A percentile compares a stretch with the other conserved stretches of the same genome.
phyloP scores from a whole-genome alignment of 2,113 vertebrate genomes.

The Solenodon paradoxus region DNA sequence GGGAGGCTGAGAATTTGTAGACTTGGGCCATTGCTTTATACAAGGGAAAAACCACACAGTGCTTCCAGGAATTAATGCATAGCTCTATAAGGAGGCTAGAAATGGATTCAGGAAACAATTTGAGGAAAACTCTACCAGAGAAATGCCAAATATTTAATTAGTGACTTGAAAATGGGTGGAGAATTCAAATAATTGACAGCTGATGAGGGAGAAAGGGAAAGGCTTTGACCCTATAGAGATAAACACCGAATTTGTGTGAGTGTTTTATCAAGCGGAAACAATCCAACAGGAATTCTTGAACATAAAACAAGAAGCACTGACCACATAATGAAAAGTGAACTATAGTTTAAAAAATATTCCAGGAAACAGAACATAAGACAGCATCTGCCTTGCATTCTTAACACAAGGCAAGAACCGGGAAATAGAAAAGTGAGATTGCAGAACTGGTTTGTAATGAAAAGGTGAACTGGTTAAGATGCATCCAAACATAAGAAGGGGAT shows the following conservation, averaged over 20 bases:
- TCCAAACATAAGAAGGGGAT: background rate
- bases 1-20: background rate
- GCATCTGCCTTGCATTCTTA: background rate
- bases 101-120: background rate
- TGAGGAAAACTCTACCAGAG: background rate
- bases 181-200: background rate
- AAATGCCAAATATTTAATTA: slow-evolving; percentile 25
- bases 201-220: background rate
- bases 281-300: background rate
- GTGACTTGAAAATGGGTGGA: background rate
- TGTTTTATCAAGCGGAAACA: background rate
- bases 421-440: background rate
- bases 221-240: background rate
- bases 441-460: background rate
- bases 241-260: background rate
- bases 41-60: background rate
- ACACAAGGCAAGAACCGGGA: background rate
- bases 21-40: background rate
- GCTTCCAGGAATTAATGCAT: background rate
- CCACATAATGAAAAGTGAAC: background rate
- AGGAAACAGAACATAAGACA: slow-evolving; percentile 5
- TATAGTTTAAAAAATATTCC: background rate
- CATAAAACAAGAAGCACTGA: background rate
- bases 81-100: background rate
- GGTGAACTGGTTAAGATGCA: background rate